These are phyloP conservation scores for Mayetiola destructor DNA, from an alignment of 2,888 invertebrate species.

Conservation along the genomic window DNA sequence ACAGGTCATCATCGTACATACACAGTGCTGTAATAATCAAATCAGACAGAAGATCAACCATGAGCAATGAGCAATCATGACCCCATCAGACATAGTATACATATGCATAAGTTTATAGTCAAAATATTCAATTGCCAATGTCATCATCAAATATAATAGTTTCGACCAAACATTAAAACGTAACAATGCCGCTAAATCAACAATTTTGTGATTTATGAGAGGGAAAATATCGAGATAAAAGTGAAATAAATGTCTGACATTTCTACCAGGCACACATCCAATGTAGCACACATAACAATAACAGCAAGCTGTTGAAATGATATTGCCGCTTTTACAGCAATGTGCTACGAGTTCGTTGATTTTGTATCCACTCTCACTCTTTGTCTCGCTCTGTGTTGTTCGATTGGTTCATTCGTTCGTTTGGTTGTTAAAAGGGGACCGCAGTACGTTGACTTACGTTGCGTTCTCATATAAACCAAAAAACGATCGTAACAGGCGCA, in stretches of 20 bases:
- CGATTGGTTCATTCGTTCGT: too few relatives aligned
- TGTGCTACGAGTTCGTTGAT: too few relatives aligned
- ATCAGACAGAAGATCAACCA: too few relatives aligned
- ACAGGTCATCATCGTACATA: too few relatives aligned
- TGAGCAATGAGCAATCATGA: too few relatives aligned
- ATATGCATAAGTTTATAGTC: too few relatives aligned
- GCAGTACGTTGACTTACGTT: background rate
- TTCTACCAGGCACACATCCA: conserved; percentile 4
- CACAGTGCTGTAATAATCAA: too few relatives aligned
- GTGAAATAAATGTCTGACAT: conserved; percentile 13
- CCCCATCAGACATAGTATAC: too few relatives aligned
- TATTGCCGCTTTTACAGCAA: background rate
- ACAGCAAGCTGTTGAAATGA: background rate
- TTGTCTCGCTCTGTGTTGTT: background rate
- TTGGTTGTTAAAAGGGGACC: too few relatives aligned
- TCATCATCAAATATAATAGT: too few relatives aligned
- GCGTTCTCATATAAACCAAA: background rate
- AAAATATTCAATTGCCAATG: too few relatives aligned
- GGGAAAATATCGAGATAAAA: conserved; percentile 10
- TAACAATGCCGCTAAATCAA: background rate
- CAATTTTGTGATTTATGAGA: conserved; percentile 9
- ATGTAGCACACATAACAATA: too few relatives aligned
- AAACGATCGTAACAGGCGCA: background rate
- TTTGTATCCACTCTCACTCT: background rate
- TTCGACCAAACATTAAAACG: background rate